Base-by-base conservation (phyloP, 1,140 invertebrate species). In the Galendromus occidentalis region DNA sequence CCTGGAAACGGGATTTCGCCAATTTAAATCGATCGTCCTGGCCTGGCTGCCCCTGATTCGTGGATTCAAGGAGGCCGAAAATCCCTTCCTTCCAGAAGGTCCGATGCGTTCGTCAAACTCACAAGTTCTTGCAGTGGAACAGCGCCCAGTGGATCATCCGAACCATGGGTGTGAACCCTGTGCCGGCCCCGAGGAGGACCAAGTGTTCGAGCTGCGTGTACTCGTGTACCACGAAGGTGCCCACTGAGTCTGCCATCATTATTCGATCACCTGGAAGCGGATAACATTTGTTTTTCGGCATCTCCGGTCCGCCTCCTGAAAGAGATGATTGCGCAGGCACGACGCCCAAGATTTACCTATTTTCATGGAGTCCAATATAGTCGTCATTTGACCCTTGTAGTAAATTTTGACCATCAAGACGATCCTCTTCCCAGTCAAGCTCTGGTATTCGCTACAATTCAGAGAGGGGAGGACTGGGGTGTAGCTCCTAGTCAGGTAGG, bases 141-240 rank as follows among this genome's bases (percentile, higher is more conserved):
- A 59, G 22, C 14, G 51, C 14, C 51, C 51, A 59, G 25, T 29
- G 51, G 51, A 59, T 59, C 51, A 59, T 59, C 22, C 51, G 14
- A 22, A 59, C 51, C 51, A 59, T 59, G n/a, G 51, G 51, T 17
- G 51, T 59, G 20, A 59, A 59, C 14, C 51, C 51, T 59, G 51
- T 59, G 22, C 51, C 51, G 14, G 51, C 51, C 2, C 51, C 51
- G 33, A 59, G 51, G 14, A 59, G 22, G 17, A 59, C 51, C 25
- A 59, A 33, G 51, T 17, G n/a, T 22, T 59, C 51, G 2, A 59
- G 33, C 33, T 59, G 25, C 17, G 22, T 25, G 20, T 25, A 59
- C 2, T 33, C 14, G 33, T 59, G 51, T 1, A 59, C 51, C 25
- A 59, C 51, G 22, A 59, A 59, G 12, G 51, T 59, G 14, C 51